A percentile compares a stretch with the other conserved stretches of the same genome.
Conservation (phyloP, 2,888 invertebrate species). For the Leptopterna dolabrata region DNA sequence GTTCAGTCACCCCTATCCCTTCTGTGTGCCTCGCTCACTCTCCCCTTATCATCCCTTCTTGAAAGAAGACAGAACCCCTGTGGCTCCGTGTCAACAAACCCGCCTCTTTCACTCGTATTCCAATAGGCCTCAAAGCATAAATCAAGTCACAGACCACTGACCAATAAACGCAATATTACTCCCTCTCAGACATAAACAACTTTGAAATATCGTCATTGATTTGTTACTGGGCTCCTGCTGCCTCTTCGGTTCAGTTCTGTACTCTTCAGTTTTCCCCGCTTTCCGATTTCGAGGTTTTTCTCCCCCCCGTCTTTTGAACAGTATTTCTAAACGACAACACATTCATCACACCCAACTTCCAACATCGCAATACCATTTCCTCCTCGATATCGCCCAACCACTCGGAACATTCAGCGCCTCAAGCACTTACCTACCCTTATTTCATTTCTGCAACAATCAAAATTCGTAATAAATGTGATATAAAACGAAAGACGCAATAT, state of each 20-base stretch:
- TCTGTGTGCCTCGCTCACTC: neutral
- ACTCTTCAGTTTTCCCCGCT: neutral
- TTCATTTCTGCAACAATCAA: neutral
- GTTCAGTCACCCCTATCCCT: neutral
- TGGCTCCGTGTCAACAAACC: neutral
- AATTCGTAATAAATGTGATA: neutral
- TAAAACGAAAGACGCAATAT: too few species aligned
- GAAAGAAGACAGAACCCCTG: neutral
- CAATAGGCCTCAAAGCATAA: slow-evolving; percentile 23
- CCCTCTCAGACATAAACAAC: slow-evolving; percentile 47
- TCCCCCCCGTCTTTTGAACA: slow-evolving; percentile 3
- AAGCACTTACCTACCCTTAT: neutral
- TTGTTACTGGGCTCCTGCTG: neutral
- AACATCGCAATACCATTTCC: neutral
- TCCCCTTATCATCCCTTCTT: neutral
- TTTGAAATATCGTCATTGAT: slow-evolving; percentile 49
- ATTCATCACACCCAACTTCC: neutral
- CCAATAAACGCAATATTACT: slow-evolving; percentile 52
- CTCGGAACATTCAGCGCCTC: neutral
- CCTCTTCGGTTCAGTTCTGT: neutral
- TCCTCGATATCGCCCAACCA: neutral
- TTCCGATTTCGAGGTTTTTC: neutral
- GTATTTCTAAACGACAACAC: neutral
- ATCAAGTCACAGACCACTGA: slow-evolving; percentile 50
- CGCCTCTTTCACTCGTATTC: slow-evolving; percentile 11